Evolutionary conservation across 2,888 invertebrate species (phyloP), one percentile per base, ranked within the genome.

Genomic region (Thereva nobilitata): DNA sequence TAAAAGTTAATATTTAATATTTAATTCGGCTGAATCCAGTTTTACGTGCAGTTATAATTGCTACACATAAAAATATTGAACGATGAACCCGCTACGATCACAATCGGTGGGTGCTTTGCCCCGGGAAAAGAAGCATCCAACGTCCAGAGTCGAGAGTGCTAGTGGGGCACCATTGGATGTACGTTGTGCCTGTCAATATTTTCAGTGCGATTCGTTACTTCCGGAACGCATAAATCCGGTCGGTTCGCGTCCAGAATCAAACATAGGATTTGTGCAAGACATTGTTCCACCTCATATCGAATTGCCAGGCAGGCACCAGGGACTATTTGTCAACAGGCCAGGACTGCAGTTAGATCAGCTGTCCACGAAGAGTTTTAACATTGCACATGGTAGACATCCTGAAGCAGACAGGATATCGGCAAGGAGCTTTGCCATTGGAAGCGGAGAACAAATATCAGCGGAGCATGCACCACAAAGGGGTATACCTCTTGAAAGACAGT

Each of bases 141-240:
- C 88, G 66, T 89, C 90, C 69, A 85, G 90, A 75, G 87, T 86
- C 77, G 87, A 89, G 77, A 87, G 89, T 77, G 87, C 88, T 72
- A 86, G 89, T 74, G 86, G 88, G 73, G 86, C 84, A 73, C 87
- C 91, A 68, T 85, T 90, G 76, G 92, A 92, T 79, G 92, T 93
- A 70, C 88, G 93, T 73, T 92, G 93, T 81, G 92, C 85, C 72
- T 92, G 93, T 83, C 92, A 93, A 83, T 93, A 88, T 82, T 93
- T 87, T 82, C 89, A 91, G 83, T 87, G 89, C 79, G 90, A 92
- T 80, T 89, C 89, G 69, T 81, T 92, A 74, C 83, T 92, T 74
- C 92, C 92, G 69, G 91, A 91, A 79, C 85, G 89, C 76, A 83
- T 86, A 66, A 89, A 89, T 78, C 87, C 88, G 71, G 83, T 87